Conservation (phyloP, 1,140 invertebrate species). For the Pseudomyrmex pallidus region DNA sequence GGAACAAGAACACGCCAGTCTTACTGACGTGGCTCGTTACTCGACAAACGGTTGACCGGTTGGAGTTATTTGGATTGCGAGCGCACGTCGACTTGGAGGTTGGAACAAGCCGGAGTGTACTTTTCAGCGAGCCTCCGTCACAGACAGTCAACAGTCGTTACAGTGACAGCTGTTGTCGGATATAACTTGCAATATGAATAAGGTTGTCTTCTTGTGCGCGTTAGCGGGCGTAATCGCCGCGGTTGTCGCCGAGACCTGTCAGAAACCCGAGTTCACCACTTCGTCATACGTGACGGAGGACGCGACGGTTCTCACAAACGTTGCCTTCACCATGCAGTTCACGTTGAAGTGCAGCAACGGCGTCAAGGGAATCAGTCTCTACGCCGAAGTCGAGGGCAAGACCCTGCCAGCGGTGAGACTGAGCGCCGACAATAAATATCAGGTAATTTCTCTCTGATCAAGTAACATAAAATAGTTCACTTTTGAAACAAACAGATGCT, state of each 20-base stretch:
- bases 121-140: background rate
- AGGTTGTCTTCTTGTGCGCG: background rate
- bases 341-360: constrained; percentile 89
- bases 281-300: constrained; percentile 95
- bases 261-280: constrained; percentile 88
- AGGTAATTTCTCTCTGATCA: constrained; percentile 85
- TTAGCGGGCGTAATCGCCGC: constrained; percentile 45
- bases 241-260: constrained; percentile 83
- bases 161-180: background rate
- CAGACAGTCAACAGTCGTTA: background rate
- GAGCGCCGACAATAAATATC: constrained; percentile 90
- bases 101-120: background rate
- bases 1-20: constrained; percentile 1
- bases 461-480: background rate
- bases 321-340: constrained; percentile 92
- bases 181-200: constrained; percentile 29
- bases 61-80: background rate
- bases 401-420: constrained; percentile 92
- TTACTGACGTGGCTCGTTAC: constrained; percentile 27
- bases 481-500: too few relatives aligned
- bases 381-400: constrained; percentile 94
- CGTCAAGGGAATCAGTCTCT: constrained; percentile 89
- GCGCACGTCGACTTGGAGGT: background rate
- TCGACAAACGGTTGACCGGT: background rate
- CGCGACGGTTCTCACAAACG: constrained; percentile 94